These are phyloP conservation scores for Phrynosoma platyrhinos DNA, from an alignment of 2,113 vertebrate species.

Conservation along the genomic window DNA sequence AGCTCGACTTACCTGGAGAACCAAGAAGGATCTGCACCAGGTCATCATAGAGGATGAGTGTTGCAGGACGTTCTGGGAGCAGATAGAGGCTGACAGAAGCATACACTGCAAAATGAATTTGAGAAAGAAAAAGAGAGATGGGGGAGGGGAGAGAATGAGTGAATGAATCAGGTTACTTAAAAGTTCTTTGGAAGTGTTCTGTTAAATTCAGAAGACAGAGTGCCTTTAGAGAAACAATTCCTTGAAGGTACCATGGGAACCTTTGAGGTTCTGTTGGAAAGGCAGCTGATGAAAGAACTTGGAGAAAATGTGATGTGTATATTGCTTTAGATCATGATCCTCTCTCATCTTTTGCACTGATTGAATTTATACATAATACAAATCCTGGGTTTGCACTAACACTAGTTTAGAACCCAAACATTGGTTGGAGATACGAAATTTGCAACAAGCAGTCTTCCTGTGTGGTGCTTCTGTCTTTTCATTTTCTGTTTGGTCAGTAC, in stretches of 20 bases:
- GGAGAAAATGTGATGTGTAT: not conserved
- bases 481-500: not conserved
- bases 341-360: not conserved
- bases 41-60: constrained; percentile 95
- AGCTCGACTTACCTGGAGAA: constrained; percentile 85
- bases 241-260: not conserved
- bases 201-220: not conserved
- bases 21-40: constrained; percentile 92
- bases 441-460: not conserved
- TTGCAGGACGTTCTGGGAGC: constrained; percentile 90
- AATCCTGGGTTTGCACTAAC: not conserved
- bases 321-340: not conserved
- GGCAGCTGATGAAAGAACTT: not conserved
- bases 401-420: not conserved
- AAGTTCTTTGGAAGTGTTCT: not conserved
- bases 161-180: not conserved
- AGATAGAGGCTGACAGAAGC: constrained; percentile 94
- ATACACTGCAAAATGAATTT: constrained; percentile 80
- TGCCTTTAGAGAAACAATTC: not conserved
- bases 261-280: not conserved
- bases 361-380: not conserved
- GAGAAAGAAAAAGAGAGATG: not conserved
- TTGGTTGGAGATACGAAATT: not conserved
- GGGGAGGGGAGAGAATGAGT: not conserved
- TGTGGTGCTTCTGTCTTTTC: not conserved